These are phyloP conservation scores for Diorhabda carinulata DNA, from an alignment of 1,140 invertebrate species.

Conservation along the genomic window DNA sequence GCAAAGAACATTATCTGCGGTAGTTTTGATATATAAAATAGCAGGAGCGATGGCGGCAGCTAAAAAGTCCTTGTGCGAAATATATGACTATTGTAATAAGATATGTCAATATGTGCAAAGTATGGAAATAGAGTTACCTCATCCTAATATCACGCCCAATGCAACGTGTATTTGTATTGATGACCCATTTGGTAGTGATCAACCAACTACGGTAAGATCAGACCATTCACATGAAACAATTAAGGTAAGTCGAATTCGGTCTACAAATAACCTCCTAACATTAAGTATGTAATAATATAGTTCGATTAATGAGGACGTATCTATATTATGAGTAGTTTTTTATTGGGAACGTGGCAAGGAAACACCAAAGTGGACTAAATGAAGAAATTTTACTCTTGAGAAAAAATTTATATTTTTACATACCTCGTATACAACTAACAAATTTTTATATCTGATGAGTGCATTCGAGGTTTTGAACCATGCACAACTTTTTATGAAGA, in stretches of 20 bases:
- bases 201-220: neutral
- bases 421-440: too few relatives aligned
- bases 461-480: too few relatives aligned
- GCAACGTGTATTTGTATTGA: neutral
- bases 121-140: conserved; percentile 17
- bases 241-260: neutral
- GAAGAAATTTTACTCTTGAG: too few relatives aligned
- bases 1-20: conserved; percentile 53
- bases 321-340: too few relatives aligned
- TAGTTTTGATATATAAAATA: conserved; percentile 61
- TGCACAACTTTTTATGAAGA: too few relatives aligned
- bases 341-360: too few relatives aligned
- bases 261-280: too few relatives aligned
- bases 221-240: neutral
- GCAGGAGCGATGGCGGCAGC: conserved; percentile 65
- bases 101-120: conserved; percentile 37
- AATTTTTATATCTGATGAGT: too few relatives aligned
- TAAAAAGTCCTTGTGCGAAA: conserved; percentile 51
- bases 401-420: too few relatives aligned
- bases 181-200: neutral
- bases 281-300: too few relatives aligned
- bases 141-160: neutral
- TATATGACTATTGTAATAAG: conserved; percentile 42
- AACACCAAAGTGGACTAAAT: too few relatives aligned
- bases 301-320: too few relatives aligned